Evolutionary conservation across 23 tunicate species (phyloP).

Genomic region (Styela clava): DNA sequence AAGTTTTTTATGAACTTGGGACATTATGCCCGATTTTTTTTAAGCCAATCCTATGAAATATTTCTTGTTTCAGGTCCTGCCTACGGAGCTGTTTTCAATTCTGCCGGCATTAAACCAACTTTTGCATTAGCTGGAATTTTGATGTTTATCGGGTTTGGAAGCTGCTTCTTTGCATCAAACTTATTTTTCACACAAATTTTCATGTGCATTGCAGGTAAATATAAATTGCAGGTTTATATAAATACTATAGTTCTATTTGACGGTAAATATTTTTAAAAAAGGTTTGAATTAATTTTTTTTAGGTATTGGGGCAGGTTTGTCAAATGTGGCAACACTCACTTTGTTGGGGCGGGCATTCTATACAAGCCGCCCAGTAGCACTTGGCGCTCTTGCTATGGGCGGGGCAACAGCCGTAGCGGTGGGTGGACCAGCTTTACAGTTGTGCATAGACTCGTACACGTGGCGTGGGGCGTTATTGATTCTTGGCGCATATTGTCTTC

Average conservation of each 20-base stretch:
- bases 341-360: slow-evolving; percentile 29
- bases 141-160: slow-evolving; percentile 8
- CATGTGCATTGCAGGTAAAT: slow-evolving; percentile 16
- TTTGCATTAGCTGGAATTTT: not conserved
- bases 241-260: too few species aligned
- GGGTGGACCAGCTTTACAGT: slow-evolving; percentile 10
- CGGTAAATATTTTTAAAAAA: too few species aligned
- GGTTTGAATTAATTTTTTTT: not conserved
- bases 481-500: slow-evolving; percentile 19
- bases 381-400: slow-evolving; percentile 23
- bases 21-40: too few species aligned
- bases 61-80: slow-evolving; percentile 29
- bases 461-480: slow-evolving; percentile 27
- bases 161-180: slow-evolving; percentile 5
- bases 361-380: slow-evolving; percentile 23
- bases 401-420: slow-evolving; percentile 23
- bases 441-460: slow-evolving; percentile 14
- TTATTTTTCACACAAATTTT: slow-evolving; percentile 10
- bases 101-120: not conserved
- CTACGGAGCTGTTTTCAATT: slow-evolving; percentile 27
- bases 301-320: slow-evolving; percentile 26
- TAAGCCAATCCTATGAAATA: too few species aligned
- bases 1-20: too few species aligned
- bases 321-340: slow-evolving; percentile 21
- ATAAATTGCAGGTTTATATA: not conserved